Conservation (phyloP, 2,113 vertebrate genomes). For the Chlamydotis undulata region DNA sequence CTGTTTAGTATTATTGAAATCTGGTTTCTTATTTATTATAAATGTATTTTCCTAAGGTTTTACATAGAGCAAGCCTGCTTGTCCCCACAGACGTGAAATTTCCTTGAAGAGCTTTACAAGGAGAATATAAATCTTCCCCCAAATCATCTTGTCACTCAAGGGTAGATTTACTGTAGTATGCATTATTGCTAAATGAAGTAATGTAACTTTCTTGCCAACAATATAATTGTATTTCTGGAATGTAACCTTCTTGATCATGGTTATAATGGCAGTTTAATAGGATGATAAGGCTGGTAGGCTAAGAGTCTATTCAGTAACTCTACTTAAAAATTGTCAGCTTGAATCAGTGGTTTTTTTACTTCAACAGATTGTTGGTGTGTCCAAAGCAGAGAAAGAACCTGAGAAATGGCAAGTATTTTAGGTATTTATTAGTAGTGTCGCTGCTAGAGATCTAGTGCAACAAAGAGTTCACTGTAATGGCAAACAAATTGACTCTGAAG, state of each 20-base stretch:
- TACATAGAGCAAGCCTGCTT: not conserved
- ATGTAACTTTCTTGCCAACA: not conserved
- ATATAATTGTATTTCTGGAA: not conserved
- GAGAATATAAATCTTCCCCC: not conserved
- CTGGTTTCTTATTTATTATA: constrained; percentile 42
- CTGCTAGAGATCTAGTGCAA: not conserved
- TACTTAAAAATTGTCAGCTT: not conserved
- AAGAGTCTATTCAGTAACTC: not conserved
- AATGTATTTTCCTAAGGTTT: constrained; percentile 30
- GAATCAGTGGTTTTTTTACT: not conserved
- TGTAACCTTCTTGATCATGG: not conserved
- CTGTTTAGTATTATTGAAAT: constrained; percentile 70
- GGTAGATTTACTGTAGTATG: not conserved
- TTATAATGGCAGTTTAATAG: not conserved
- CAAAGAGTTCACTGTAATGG: not conserved
- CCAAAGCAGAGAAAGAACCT: not conserved
- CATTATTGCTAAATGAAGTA: not conserved
- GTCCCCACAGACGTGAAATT: not conserved
- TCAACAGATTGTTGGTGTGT: not conserved
- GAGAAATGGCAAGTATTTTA: not conserved
- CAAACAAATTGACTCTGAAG: not conserved
- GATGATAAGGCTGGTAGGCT: not conserved
- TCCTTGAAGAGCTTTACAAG: not conserved
- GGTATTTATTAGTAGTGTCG: not conserved
- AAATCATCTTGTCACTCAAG: not conserved